A percentile compares a stretch with the other conserved stretches of the same genome.
Evolutionary conservation across 2,888 invertebrate genomes (phyloP).

Genomic region (Andrena bicolor): DNA sequence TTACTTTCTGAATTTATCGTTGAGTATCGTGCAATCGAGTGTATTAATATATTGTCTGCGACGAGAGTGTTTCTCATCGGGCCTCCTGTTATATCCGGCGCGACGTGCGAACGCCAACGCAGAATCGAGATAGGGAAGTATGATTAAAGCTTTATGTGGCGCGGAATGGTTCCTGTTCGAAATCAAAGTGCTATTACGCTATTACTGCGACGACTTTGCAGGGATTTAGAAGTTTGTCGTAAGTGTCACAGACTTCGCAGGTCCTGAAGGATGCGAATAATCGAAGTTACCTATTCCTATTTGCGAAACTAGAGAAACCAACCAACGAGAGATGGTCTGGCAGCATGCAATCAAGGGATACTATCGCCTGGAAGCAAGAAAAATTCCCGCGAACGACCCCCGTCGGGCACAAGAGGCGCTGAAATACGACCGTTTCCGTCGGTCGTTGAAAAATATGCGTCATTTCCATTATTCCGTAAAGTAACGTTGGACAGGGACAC

Average conservation of each 20-base stretch:
- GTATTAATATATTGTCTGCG: neutral
- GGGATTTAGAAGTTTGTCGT: neutral
- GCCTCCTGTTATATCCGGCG: neutral
- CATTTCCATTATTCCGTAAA: slow-evolving; percentile 5
- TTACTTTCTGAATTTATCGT: slow-evolving; percentile 5
- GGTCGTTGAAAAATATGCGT: neutral
- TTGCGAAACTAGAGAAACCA: neutral
- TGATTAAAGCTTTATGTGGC: neutral
- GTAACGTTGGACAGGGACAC: slow-evolving; percentile 4
- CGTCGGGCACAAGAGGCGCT: neutral
- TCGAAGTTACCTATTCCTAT: neutral
- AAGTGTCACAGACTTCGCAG: neutral
- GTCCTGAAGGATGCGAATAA: neutral
- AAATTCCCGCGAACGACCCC: slow-evolving; percentile 6
- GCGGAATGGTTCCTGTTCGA: slow-evolving; percentile 19
- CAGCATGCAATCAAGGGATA: neutral
- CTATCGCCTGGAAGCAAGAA: neutral
- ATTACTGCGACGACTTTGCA: neutral
- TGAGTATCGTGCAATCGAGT: neutral
- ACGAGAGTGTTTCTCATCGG: neutral
- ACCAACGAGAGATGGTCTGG: neutral
- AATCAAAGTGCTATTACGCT: neutral
- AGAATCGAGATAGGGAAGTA: neutral
- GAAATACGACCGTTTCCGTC: neutral
- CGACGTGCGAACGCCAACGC: neutral